A percentile compares a stretch with the other conserved stretches of the same genome.
phyloP scores from a whole-genome alignment of 2,797 vertebrate genomes.

The Chloroceryle inda region DNA sequence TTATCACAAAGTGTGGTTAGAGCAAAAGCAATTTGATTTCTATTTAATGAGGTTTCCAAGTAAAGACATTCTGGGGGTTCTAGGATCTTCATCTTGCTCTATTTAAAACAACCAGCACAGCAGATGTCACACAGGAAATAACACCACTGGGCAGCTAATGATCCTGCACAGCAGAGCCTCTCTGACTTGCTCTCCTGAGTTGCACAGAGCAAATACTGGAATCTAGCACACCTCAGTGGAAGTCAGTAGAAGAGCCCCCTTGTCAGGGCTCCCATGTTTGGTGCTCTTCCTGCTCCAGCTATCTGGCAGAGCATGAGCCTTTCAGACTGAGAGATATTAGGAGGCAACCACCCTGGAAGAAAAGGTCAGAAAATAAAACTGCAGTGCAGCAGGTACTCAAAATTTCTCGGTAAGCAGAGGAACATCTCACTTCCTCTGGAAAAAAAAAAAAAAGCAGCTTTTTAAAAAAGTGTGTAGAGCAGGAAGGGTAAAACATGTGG shows the following conservation, averaged over 20 bases:
- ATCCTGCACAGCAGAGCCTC: not conserved
- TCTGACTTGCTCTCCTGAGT: not conserved
- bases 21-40: constrained; percentile 28
- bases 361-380: not conserved
- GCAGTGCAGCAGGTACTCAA: not conserved
- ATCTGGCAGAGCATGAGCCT: not conserved
- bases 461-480: not conserved
- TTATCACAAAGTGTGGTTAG: not conserved
- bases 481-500: not conserved
- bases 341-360: not conserved
- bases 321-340: not conserved
- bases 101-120: not conserved
- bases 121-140: not conserved
- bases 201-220: constrained; percentile 58
- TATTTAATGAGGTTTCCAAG: constrained; percentile 46
- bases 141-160: not conserved
- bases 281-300: not conserved
- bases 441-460: not conserved
- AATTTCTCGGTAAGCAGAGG: not conserved
- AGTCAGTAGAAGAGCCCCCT: constrained; percentile 64
- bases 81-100: not conserved
- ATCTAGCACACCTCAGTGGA: constrained; percentile 78
- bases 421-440: not conserved
- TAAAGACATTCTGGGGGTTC: constrained; percentile 49
- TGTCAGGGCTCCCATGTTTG: not conserved